Evolutionary conservation across 1,140 invertebrate genomes (phyloP).

Genomic region (Bombus consobrinus): DNA sequence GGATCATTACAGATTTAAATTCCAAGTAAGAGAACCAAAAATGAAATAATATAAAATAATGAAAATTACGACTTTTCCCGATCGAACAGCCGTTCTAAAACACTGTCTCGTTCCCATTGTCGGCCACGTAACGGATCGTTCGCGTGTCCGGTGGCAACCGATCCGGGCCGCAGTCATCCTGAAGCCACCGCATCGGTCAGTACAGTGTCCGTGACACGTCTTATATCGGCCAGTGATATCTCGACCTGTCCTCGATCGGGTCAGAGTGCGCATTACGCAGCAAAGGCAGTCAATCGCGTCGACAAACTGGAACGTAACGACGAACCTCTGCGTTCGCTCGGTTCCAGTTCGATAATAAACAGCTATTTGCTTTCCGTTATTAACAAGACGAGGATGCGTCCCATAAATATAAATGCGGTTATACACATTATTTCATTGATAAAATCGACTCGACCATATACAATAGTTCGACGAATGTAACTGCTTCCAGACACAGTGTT

Average conservation of each 20-base stretch:
- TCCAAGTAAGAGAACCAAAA: fast-evolving
- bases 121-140: conserved; percentile 26
- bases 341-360: background rate
- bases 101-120: conserved; percentile 14
- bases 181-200: conserved; percentile 10
- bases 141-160: conserved; percentile 1
- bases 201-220: conserved; percentile 42
- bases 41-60: background rate
- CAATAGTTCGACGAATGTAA: background rate
- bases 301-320: conserved; percentile 13
- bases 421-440: background rate
- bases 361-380: background rate
- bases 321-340: background rate
- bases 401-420: too few relatives aligned
- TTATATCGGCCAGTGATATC: conserved; percentile 27
- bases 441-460: background rate
- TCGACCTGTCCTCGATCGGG: conserved; percentile 28
- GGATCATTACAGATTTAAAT: too few relatives aligned
- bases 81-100: background rate
- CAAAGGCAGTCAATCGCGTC: background rate
- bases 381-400: background rate
- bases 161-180: conserved; percentile 24
- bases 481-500: background rate
- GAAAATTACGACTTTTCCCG: background rate
- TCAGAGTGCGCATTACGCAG: conserved; percentile 27